These are phyloP conservation scores for Semnornis frantzii DNA, from an alignment of 2,113 vertebrate species.

Conservation along the genomic window DNA sequence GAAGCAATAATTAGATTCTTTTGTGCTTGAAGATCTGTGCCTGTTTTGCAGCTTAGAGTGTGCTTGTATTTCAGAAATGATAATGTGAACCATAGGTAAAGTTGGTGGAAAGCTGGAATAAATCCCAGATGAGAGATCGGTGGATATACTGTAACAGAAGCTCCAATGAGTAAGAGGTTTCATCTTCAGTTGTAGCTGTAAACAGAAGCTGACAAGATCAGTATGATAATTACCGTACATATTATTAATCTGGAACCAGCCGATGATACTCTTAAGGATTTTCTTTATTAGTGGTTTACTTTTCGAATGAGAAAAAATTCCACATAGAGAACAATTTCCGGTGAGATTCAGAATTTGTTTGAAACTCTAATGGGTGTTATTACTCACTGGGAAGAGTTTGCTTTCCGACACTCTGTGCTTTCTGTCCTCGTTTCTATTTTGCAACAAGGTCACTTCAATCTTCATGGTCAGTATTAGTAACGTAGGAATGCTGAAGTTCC, in stretches of 20 bases:
- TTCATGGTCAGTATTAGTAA: not conserved
- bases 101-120: not conserved
- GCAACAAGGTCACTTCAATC: not conserved
- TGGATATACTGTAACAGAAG: not conserved
- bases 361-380: not conserved
- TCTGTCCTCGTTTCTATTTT: not conserved
- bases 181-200: not conserved
- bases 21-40: not conserved
- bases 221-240: not conserved
- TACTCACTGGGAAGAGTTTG: not conserved
- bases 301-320: not conserved
- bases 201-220: not conserved
- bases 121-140: not conserved
- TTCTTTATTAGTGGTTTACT: not conserved
- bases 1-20: not conserved
- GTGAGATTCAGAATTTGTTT: not conserved
- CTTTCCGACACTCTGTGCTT: not conserved
- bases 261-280: not conserved
- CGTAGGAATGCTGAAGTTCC: not conserved
- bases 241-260: not conserved
- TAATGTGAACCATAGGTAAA: not conserved
- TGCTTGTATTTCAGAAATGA: not conserved
- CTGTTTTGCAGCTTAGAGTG: not conserved
- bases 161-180: not conserved
- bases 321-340: not conserved